These are phyloP conservation scores for Meles meles DNA, from an alignment of 2,113 vertebrate genomes.

Conservation along the genomic window DNA sequence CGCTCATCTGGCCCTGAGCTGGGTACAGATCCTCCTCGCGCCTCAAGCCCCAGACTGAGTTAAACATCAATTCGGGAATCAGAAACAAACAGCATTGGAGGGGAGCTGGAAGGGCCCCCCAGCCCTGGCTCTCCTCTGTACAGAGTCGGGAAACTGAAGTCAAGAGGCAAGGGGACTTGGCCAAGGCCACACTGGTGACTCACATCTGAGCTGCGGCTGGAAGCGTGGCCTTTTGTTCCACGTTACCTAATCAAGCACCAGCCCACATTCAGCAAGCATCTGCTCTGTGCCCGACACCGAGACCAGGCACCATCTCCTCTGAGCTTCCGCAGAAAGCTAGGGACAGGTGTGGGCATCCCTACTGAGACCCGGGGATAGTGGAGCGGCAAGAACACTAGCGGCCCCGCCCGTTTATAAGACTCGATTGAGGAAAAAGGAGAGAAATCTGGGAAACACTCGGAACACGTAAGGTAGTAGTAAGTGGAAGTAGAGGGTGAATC, in stretches of 20 bases:
- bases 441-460: background rate
- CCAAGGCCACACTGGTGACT: background rate
- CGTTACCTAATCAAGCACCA: background rate
- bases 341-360: background rate
- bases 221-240: background rate
- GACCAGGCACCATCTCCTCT: background rate
- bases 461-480: background rate
- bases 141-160: background rate
- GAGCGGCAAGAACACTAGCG: background rate
- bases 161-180: background rate
- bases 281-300: too few species aligned
- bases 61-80: background rate
- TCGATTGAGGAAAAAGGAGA: background rate
- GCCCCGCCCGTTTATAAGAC: background rate
- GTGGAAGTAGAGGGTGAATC: background rate
- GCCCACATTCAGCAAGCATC: background rate
- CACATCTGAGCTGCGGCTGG: accelerated
- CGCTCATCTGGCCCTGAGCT: background rate
- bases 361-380: background rate
- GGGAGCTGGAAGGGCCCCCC: background rate
- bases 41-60: background rate
- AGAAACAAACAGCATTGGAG: background rate
- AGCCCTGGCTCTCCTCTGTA: background rate
- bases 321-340: background rate
- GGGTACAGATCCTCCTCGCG: background rate